phyloP scores from a whole-genome alignment of 1,140 invertebrate genomes.

The Himalopsyche phryganea region DNA sequence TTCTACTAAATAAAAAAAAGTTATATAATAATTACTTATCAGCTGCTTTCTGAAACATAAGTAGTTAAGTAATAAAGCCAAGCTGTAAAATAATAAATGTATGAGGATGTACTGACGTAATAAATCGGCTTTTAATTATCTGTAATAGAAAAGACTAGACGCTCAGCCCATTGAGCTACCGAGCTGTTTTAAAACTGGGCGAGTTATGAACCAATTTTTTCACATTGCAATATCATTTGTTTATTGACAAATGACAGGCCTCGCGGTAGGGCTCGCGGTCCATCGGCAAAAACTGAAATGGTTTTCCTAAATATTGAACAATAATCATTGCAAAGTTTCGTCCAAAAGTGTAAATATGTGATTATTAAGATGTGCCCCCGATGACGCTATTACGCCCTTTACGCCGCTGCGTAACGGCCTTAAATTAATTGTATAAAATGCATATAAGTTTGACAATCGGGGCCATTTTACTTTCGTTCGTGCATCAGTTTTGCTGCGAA shows the following conservation, averaged over 20 bases:
- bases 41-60: too few relatives aligned
- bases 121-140: too few relatives aligned
- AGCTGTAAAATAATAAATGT: too few relatives aligned
- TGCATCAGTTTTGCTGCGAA: constrained; percentile 17
- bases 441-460: constrained; percentile 20
- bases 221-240: constrained; percentile 25
- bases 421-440: constrained; percentile 24
- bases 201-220: neutral
- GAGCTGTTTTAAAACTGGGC: too few relatives aligned
- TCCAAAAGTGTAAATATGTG: constrained; percentile 17
- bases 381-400: constrained; percentile 18
- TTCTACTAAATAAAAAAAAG: too few relatives aligned
- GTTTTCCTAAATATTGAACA: neutral
- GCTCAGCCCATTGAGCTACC: too few relatives aligned
- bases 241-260: constrained; percentile 32
- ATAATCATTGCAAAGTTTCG: constrained; percentile 2
- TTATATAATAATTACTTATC: too few relatives aligned
- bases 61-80: too few relatives aligned
- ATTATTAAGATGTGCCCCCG: constrained; percentile 6
- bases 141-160: too few relatives aligned
- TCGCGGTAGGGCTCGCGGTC: constrained; percentile 18
- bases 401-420: constrained; percentile 13
- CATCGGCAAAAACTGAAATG: constrained; percentile 2
- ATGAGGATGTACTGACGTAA: too few relatives aligned
- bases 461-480: constrained; percentile 25